phyloP scores from a whole-genome alignment of 2,888 invertebrate species.

The Ametastegia equiseti region DNA sequence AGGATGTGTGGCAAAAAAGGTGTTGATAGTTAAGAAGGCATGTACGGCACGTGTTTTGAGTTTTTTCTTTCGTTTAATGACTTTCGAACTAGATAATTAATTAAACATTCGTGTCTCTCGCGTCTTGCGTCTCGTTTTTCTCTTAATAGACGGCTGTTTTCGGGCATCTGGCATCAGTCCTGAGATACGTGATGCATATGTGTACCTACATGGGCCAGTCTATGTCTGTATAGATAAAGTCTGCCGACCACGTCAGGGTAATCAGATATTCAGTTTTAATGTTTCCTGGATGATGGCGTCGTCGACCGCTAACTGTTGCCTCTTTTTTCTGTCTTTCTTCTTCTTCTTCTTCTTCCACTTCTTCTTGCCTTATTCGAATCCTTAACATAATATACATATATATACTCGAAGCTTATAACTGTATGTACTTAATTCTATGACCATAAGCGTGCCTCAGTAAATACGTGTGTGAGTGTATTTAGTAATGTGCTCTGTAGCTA shows the following conservation, averaged over 20 bases:
- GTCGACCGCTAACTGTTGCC: neutral
- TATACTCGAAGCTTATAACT: neutral
- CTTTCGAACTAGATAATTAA: slow-evolving; percentile 3
- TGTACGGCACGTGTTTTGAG: too few relatives aligned
- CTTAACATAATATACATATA: neutral
- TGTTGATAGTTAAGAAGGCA: too few relatives aligned
- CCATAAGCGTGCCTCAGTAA: neutral
- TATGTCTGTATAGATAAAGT: neutral
- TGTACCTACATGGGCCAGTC: neutral
- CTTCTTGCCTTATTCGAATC: neutral
- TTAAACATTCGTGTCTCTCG: neutral
- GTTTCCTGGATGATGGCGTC: slow-evolving; percentile 35
- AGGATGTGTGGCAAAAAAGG: too few relatives aligned
- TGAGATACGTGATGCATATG: neutral
- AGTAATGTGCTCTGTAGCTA: neutral
- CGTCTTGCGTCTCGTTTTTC: neutral
- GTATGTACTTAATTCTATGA: neutral
- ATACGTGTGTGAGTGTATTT: neutral
- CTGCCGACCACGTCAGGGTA: neutral
- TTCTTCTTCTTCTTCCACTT: neutral
- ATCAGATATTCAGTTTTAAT: slow-evolving; percentile 40
- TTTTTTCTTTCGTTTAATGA: too few relatives aligned
- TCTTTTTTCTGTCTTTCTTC: slow-evolving; percentile 29
- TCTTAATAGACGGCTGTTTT: neutral
- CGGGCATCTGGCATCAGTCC: neutral